Evolutionary conservation across 2,113 vertebrate genomes (phyloP).

Genomic region (Sminthopsis crassicaudata): DNA sequence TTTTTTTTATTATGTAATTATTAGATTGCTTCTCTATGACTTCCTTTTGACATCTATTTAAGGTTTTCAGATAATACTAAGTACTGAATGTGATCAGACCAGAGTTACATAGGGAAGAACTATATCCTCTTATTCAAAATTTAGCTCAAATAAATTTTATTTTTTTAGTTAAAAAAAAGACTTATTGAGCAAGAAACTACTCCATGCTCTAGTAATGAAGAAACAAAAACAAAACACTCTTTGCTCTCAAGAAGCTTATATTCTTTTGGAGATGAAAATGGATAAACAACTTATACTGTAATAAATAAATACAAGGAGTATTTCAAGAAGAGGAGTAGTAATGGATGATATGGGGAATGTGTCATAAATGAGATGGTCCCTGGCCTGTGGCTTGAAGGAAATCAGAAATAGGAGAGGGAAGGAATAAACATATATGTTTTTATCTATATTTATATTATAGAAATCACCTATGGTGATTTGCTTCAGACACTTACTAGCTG

Average conservation of each 20-base stretch:
- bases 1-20: slow-evolving; percentile 40
- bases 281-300: not conserved
- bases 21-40: slow-evolving; percentile 50
- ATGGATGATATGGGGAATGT: not conserved
- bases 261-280: not conserved
- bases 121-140: slow-evolving; percentile 45
- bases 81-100: slow-evolving; percentile 20
- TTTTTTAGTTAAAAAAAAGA: not conserved
- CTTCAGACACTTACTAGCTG: not conserved
- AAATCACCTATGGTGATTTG: not conserved
- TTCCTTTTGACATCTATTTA: slow-evolving; percentile 29
- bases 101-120: slow-evolving; percentile 8
- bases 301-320: not conserved
- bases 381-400: not conserved
- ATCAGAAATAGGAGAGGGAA: not conserved
- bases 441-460: not conserved
- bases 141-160: slow-evolving; percentile 10
- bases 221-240: not conserved
- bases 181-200: not conserved
- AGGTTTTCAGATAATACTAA: slow-evolving; percentile 11
- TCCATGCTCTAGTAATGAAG: not conserved
- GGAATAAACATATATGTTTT: not conserved
- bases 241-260: not conserved
- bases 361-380: not conserved
- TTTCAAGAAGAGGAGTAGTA: not conserved